Evolutionary conservation across 2,113 vertebrate species (phyloP), one percentile per base, ranked within the genome.

Genomic region (Ailuropoda melanoleuca): DNA sequence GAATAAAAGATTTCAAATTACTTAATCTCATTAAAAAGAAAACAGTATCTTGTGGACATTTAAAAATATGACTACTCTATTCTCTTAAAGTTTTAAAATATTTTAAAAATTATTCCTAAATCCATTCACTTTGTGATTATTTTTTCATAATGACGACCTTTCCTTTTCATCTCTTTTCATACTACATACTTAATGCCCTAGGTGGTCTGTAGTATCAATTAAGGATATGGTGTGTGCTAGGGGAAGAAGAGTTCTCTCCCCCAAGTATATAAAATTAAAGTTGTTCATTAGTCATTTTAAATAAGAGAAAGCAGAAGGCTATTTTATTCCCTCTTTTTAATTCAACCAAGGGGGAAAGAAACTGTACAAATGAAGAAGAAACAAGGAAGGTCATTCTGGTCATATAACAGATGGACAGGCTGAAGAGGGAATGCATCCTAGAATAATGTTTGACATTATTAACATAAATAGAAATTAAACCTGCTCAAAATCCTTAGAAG

Each of bases 361-460:
- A 3, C 64, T 95, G 19, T 50, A 84, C 12, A 64, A 90, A 37
- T 60, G 11, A 93, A 88, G 39, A 95, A 81, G 39, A 88, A 97
- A 81, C 14, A 95, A 95, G 55, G 48, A 97, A 97, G 68, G 92
- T 95, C 83, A 88, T 92, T 89, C 78, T 91, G n/a, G 34, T 68
- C 75, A 72, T 46, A 56, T 48, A 96, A 90, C 53, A 96, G 85
- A 95, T 90, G 83, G 43, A 90, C 37, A 96, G 18, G 21, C 56
- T 91, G 50, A 93, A 89, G 60, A 92, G 26, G 34, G 18, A 84
- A 91, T 84, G 46, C 39, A 53, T 66, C 64, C 62, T 64, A 90
- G 43, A 74, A 86, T 58, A 90, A 62, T 8, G 24, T 58, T 91
- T 85, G 84, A 84, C 21, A 53, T 94, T 96, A 92, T 83, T 92